These are phyloP conservation scores for Camptogramma bilineatum DNA, from an alignment of 2,888 invertebrate species.

Conservation along the genomic window DNA sequence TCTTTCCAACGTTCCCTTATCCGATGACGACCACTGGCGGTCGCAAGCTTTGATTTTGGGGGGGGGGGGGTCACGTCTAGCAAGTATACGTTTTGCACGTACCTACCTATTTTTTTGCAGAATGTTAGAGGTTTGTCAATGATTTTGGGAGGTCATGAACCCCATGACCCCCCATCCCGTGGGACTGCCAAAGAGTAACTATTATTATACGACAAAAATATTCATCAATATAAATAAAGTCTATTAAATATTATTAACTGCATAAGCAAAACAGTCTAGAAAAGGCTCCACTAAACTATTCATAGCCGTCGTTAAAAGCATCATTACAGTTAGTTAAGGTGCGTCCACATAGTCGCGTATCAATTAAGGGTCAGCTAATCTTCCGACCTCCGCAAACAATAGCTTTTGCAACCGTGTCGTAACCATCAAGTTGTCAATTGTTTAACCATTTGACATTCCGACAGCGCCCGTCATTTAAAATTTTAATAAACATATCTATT, in stretches of 20 bases:
- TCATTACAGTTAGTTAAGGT: conserved; percentile 55
- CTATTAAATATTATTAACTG: background rate
- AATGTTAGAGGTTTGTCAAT: too few species aligned
- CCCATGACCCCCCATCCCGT: too few species aligned
- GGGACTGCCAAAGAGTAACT: too few species aligned
- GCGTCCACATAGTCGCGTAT: conserved; percentile 59
- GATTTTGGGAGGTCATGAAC: too few species aligned
- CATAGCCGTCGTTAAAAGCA: conserved; percentile 40
- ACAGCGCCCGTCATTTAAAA: conserved; percentile 18
- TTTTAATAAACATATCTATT: conserved; percentile 3
- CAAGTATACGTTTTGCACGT: too few species aligned
- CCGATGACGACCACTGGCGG: too few species aligned
- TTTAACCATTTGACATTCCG: conserved; percentile 15
- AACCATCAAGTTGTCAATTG: conserved; percentile 21
- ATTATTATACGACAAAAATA: too few species aligned
- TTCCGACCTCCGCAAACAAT: conserved; percentile 66
- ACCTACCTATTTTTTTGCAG: too few species aligned
- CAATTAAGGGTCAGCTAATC: conserved; percentile 70
- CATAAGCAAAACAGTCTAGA: conserved; percentile 1
- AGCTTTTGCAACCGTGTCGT: conserved; percentile 52
- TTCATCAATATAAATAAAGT: too few species aligned
- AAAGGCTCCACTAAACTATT: conserved; percentile 29
- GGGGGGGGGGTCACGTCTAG: too few species aligned
- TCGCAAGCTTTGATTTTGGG: too few species aligned
- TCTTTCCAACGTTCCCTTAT: too few species aligned